Evolutionary conservation across 2,797 vertebrate genomes (phyloP), one percentile per base, ranked within the genome.

Genomic region (Knipowitschia caucasica): DNA sequence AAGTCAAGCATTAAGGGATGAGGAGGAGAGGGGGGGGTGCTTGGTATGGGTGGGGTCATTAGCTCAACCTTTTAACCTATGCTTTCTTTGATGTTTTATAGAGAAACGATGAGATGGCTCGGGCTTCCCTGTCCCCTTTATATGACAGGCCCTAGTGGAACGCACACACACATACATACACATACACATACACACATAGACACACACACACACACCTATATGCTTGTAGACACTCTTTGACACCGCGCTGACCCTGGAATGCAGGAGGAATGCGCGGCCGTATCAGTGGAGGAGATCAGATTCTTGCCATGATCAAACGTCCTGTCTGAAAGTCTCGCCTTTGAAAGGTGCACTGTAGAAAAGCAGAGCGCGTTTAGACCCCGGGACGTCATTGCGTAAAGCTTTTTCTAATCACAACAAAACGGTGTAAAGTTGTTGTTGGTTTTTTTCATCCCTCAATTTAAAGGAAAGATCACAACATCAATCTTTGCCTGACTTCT

Each of bases 241-340:
- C 84, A 84, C 79, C 69, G 49, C 64, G 70, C 68, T 83, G 81
- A 85, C 86, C 84, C 82, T 85, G 84, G 84, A 85, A 88, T 86
- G 86, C 69, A 51, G 76, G 52, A 85, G 81, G 86, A 84, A 86
- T 88, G 82, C 66, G 33, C 61, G 70, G 64, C 77, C 15, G 77
- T 86, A 88, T 88, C 84, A 82, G 75, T 84, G 70, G 61, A 53
- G 64, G 62, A 81, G 84, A 86, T 88, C 84, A 81, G 81, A 82
- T 84, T 84, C 75, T 83, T 76, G 54, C 77, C 53, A 51, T 64
- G 74, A 84, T 88, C 86, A 85, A 85, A 85, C 74, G 68, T 73
- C 73, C 55, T 58, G 36, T 69, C 43, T 69, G 50, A 65, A 45
- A 49, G 46, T 49, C 46, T 33, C 18, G 46, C 29, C 62, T 53